These are phyloP conservation scores for Drosophila sproati DNA, from an alignment of 1,140 invertebrate species.

Conservation along the genomic window DNA sequence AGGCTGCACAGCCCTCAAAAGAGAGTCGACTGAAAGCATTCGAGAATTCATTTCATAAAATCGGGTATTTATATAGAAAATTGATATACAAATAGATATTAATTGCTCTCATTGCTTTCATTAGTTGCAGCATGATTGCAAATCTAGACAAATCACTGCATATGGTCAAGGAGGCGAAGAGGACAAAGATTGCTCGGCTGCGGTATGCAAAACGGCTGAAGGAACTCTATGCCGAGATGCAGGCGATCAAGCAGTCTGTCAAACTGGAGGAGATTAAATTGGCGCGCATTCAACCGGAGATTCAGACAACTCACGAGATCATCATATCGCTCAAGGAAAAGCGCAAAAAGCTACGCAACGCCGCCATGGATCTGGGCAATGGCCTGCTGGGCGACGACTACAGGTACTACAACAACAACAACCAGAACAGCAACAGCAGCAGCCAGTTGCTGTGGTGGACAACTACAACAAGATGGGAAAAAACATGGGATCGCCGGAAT, in stretches of 20 bases:
- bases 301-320: conserved; percentile 71
- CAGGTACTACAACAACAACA: conserved; percentile 71
- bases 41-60: conserved; percentile 71
- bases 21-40: conserved; percentile 63
- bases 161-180: conserved; percentile 69
- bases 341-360: conserved; percentile 65
- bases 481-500: conserved; percentile 22
- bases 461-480: conserved; percentile 24
- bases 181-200: conserved; percentile 63
- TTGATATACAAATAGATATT: neutral
- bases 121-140: conserved; percentile 62
- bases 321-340: conserved; percentile 74
- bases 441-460: conserved; percentile 50
- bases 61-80: conserved; percentile 56
- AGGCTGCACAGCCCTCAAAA: conserved; percentile 31
- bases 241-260: conserved; percentile 52
- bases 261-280: conserved; percentile 69
- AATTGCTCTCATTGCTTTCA: neutral
- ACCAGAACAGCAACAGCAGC: conserved; percentile 44
- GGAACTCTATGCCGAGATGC: conserved; percentile 69
- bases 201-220: conserved; percentile 60
- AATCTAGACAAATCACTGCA: conserved; percentile 71
- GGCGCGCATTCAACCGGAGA: conserved; percentile 68
- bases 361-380: conserved; percentile 71
- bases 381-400: conserved; percentile 71